Percentiles rank a stretch among this genome's conserved stretches.
Evolutionary conservation across 2,113 vertebrate genomes (phyloP).

Genomic region (Nothoprocta pentlandii): DNA sequence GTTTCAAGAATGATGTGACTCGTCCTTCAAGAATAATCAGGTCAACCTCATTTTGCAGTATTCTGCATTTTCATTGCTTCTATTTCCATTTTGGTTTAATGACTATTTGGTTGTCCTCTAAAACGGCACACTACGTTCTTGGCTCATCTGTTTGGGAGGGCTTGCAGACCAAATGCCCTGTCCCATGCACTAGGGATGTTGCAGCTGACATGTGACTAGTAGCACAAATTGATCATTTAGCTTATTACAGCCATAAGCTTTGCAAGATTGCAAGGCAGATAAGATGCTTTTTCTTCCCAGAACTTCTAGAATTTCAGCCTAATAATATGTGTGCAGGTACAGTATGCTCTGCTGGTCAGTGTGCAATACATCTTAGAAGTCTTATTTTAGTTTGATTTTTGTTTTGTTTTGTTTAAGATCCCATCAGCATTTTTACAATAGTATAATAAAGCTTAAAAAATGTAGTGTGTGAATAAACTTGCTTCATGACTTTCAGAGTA

Average conservation of each 20-base stretch:
- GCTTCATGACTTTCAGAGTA: background rate
- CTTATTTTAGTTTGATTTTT: background rate
- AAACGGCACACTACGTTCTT: background rate
- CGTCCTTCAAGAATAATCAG: background rate
- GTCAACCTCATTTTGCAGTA: background rate
- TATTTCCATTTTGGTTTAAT: background rate
- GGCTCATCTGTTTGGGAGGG: background rate
- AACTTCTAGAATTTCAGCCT: background rate
- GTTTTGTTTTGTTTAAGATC: background rate
- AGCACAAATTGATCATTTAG: background rate
- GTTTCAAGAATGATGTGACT: background rate
- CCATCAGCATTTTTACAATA: background rate
- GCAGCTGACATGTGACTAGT: slow-evolving; percentile 17
- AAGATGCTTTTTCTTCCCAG: background rate
- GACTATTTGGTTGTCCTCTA: background rate
- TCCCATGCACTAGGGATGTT: background rate
- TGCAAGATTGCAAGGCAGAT: background rate
- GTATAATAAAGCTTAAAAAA: background rate
- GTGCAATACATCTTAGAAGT: background rate
- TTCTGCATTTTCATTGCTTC: slow-evolving; percentile 14
- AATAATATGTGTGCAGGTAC: background rate
- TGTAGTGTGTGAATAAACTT: background rate
- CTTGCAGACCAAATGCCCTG: background rate
- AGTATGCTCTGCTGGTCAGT: background rate
- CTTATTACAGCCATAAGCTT: background rate